Evolutionary conservation across 2,797 vertebrate species (phyloP), one percentile per base, ranked within the genome.

Genomic region (Xerus rutilus): DNA sequence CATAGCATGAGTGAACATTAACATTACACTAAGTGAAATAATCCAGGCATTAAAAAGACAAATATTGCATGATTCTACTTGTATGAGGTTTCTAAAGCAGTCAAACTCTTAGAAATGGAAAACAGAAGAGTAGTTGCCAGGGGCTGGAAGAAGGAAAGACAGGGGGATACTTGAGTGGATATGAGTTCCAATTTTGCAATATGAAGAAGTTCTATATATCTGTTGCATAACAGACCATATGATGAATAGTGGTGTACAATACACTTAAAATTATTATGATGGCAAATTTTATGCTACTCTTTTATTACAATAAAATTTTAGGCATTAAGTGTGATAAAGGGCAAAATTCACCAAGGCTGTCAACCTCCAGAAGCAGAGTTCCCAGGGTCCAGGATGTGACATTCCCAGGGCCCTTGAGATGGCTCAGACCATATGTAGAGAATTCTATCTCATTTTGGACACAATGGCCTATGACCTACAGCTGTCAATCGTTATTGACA

Each of bases 71-170:
- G 62, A 59, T 73, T 87, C 39, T 35, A 81, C 84, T 69, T 49
- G 59, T 0, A 32, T 11, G 62, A 76, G 18, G 7, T 57, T 76
- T 21, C 32, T 28, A 76, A 82, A 77, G 52, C 82, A 91, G 17
- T n/a, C 67, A 81, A 87, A 57, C 21, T 74, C 76, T 76, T 81
- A 57, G 57, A 79, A 17, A 5, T 0, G n/a, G 52, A 78, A 87
- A 49, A 54, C 8, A 86, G 25, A 81, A 8, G 14, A 30, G 43
- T 47, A 49, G 13, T 30, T 32, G 5, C 32, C 59, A 70, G 23
- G 76, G 23, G 1, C n/a, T 35, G 5, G 23, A 10, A 10, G 2
- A 1, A 13, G 17, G 23, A 1, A 10, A 39, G 6, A 69, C 11
- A 8, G 3, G n/a, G 21, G 21, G 17, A 11, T 25, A 72, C 7